Evolutionary conservation across 2,797 vertebrate species (phyloP), one percentile per base, ranked within the genome.

Genomic region (Alauda arvensis): DNA sequence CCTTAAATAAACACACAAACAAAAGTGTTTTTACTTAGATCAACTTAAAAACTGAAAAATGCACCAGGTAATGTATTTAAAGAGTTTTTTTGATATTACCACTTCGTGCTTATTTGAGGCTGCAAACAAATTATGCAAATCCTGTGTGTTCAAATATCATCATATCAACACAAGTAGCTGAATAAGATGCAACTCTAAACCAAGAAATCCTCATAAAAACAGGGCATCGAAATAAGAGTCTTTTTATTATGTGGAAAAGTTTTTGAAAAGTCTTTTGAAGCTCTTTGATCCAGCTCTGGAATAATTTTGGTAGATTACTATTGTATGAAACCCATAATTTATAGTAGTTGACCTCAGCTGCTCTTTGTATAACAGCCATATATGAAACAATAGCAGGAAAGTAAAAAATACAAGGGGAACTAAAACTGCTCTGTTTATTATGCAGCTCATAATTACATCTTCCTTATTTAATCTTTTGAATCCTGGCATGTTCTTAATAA

Each of bases 321-420:
- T 98, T 98, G 98, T 98, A 97, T 53, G 53, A 96, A 98, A 95
- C 95, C 87, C 95, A 34, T 96, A 98, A 99, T 98, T 99, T 99
- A 98, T 98, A 97, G 98, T 94, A 97, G 96, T 94, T 98, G 98
- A 99, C 98, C 98, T 97, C 87, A 97, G 96, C 97, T 97, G 96
- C 97, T 98, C 98, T 98, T 98, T 99, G 98, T 98, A 96, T 97
- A 96, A 97, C 94, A 97, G 98, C 95, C 97, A 96, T 96, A 87
- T 92, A 93, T 90, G 65, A 96, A 96, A 98, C 97, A 98, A 98
- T 97, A 90, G 94, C 97, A 98, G 97, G 97, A 98, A 98, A 97
- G 96, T 95, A 89, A 96, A 94, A 97, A 96, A 95, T 88, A 89
- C 92, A 94, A 97, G 97, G 97, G 98, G 98, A 98, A 98, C 98